Evolutionary conservation across 2,113 vertebrate species (phyloP), one percentile per base, ranked within the genome.

Genomic region (Aptenodytes forsteri): DNA sequence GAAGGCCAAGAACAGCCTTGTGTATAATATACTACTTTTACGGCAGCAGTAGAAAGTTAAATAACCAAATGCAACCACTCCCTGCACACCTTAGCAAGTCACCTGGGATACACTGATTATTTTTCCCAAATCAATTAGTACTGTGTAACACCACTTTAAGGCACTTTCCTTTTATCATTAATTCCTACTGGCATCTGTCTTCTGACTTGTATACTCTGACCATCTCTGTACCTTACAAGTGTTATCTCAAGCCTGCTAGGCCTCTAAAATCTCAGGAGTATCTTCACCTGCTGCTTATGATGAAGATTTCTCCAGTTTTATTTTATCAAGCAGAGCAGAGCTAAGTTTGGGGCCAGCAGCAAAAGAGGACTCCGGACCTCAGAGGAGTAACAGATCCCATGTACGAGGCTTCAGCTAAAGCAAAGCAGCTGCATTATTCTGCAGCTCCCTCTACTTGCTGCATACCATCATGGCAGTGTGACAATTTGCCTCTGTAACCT

Each of bases 381-480:
- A 13, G 38, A 58, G 61, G 32, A 76, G 67, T 30, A 55, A 19
- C 21, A 44, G 52, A 86, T n/a, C 52, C 46, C 76, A 12, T 0
- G 29, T 2, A 20, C 8, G 1, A 83, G 50, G 66, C 54, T 89
- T 6, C 50, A 34, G 88, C 71, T 21, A 1, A 13, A 72, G 71
- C 66, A 75, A 34, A 83, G 83, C 96, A 71, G 84, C 93, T 95
- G 78, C 78, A 44, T 95, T 90, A 91, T 97, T 97, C 96, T 79
- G 86, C 94, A 96, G 94, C 95, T 95, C 96, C 96, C 97, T 97
- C 96, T 97, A 76, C 96, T 91, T 94, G 88, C 96, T 90, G 86
- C 83, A 87, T 62, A 86, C 76, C 92, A 78, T 80, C 88, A 94
- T 55, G 72, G 95, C 96, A 97, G 26, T 0, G 56, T 11, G 59